Evolutionary conservation across 2,888 invertebrate species (phyloP).

Genomic region (Agrilus cyanescens): DNA sequence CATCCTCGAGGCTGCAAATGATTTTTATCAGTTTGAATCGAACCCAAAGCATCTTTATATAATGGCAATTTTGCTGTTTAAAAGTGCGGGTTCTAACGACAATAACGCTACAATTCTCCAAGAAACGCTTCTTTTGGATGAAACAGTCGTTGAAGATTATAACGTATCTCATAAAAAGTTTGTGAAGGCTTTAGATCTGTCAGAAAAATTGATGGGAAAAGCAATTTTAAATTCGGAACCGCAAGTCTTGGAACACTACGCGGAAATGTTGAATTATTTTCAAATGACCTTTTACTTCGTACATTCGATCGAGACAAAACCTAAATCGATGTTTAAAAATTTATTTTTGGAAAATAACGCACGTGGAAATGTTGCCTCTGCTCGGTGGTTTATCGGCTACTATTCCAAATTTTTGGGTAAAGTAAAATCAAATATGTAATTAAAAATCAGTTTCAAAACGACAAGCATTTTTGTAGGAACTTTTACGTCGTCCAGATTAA

Average conservation of each 20-base stretch:
- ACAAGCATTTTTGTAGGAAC: no score
- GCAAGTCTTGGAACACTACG: background rate
- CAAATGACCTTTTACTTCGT: no score
- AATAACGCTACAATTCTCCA: background rate
- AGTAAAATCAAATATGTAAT: no score
- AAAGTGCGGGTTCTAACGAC: conserved; percentile 12
- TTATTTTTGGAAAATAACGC: no score
- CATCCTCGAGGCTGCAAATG: conserved; percentile 16
- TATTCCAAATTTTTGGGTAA: no score
- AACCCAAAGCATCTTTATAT: conserved; percentile 17
- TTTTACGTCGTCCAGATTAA: no score
- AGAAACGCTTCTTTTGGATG: conserved; percentile 1
- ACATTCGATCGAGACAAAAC: no score
- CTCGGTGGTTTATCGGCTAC: no score
- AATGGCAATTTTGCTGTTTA: conserved; percentile 19
- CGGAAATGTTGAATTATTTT: no score
- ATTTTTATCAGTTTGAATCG: conserved; percentile 14
- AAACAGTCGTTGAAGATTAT: conserved; percentile 2
- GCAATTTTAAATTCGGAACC: conserved; percentile 17
- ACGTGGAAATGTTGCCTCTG: no score
- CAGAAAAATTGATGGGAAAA: conserved; percentile 17
- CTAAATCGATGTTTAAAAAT: no score
- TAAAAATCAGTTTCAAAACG: no score
- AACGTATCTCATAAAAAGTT: conserved; percentile 2
- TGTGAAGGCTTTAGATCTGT: conserved; percentile 15